Evolutionary conservation across 2,113 vertebrate species (phyloP), one percentile per base, ranked within the genome.

Genomic region (Passerina amoena): DNA sequence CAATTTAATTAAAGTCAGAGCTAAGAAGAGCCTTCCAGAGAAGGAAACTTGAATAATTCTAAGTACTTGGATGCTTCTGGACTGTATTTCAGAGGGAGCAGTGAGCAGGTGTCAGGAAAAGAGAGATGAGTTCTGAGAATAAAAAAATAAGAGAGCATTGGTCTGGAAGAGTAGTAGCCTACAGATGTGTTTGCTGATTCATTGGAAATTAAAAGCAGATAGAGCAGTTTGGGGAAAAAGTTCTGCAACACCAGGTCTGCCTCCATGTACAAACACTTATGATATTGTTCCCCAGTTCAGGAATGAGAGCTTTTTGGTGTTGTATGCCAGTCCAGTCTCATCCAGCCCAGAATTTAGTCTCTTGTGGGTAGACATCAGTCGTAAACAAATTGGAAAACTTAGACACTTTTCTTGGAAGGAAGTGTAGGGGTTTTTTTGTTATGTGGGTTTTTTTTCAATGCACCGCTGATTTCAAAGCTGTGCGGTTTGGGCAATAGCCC

Each of bases 401-500:
- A 92, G 69, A 85, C 45, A 54, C 92, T 95, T 91, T 94, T 85
- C 94, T 95, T 92, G 96, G 95, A 96, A 97, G 87, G 92, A 95
- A 92, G 59, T 0, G 0, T 66, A 37, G 51, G 56, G 31, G 1
- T 0, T 42, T 87, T 88, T 71, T 75, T 90, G 81, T 94, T 92
- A 28, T 50, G 42, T 63, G 63, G 10, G 1, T 35, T 88, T 73
- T 73, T 92, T 92, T 63, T 68, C 50, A 94, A 33, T 4, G 10
- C 66, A 88, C 88, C 12, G 8, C 92, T 92, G 65, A 96, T 97
- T 97, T 97, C 94, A 97, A 97, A 97, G 97, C 91, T 28, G 37
- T 96, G 94, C 94, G 91, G 95, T 94, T 98, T 98, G 96, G 96
- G 92, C 8, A 13, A 9, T 76, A 71, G 96, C 95, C 96, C 88